These are phyloP conservation scores for Danio jaintianensis DNA, from an alignment of 2,797 vertebrate species.

Conservation along the genomic window DNA sequence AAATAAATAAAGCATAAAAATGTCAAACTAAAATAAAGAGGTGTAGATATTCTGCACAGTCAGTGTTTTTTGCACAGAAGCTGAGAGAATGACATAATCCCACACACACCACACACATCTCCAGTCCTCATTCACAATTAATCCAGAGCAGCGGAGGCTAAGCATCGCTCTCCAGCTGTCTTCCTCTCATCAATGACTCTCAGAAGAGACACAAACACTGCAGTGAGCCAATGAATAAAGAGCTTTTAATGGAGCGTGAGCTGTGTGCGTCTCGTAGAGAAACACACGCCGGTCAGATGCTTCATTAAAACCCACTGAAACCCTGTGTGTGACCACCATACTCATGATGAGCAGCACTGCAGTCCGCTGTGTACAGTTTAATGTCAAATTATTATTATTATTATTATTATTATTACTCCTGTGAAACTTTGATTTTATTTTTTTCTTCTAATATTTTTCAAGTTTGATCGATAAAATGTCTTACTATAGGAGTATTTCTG, in stretches of 20 bases:
- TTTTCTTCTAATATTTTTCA: no score
- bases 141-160: conserved; percentile 1
- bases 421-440: no score
- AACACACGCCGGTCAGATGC: not conserved
- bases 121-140: conserved; percentile 41
- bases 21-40: no score
- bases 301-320: not conserved
- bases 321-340: not conserved
- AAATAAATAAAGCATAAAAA: no score
- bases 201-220: not conserved
- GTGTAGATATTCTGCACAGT: conserved; percentile 8
- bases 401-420: no score
- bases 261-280: not conserved
- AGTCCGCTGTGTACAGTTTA: no score
- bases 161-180: conserved; percentile 26
- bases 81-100: conserved; percentile 32
- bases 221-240: not conserved
- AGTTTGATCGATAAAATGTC: no score
- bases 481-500: no score
- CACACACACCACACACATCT: conserved; percentile 10
- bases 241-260: not conserved
- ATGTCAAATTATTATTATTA: no score
- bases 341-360: not conserved
- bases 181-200: conserved; percentile 21
- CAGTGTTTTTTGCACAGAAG: not conserved